Base-by-base conservation (phyloP, 1,140 invertebrate genomes). In the Euura lappo region DNA sequence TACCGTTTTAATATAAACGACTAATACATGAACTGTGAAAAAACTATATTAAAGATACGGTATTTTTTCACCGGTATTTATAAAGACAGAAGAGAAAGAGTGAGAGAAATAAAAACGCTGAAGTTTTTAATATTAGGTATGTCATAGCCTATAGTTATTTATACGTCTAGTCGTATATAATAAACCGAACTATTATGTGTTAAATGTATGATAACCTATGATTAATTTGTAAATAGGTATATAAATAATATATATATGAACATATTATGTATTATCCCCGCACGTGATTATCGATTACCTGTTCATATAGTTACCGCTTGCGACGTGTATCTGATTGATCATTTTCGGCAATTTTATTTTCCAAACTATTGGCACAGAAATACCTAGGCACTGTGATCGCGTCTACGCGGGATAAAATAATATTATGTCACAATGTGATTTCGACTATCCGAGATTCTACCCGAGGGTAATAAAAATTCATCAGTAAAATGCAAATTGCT, bases 1-100 rank as follows among this genome's bases (percentile, higher is more conserved):
- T 98, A 81, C 97, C 97, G 69, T 99, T 98, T 87, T 98, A 92
- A 89, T 70, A 68, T 10, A 42, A 28, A 3, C 8, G 3, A 28
- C 28, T 44, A 42, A 10, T 11, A 8, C 44, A 68, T 44, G 10
- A 11, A 28, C 28, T 8, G 3, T 11, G 42, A 11, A 42, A 11
- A 10, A 8, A 43, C 4, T 68, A 4, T 68, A 44, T 68, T 44
- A 44, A 13, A 68, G 3, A 10, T 68, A 28, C 28, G 28, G 28
- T 28, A 28, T 28, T 28, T 11, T 68, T 68, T 8, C 66, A 28
- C 28, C 28, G 28, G 28, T 44, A 68, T 42, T 11, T 44, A 60
- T 28, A 8, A 60, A 2, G 10, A n/a, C 51, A 60, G 8, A 60
- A 60, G 10, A 60, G 2, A 60, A 11, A n/a, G 10, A 3, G 51